Evolutionary conservation across 2,113 vertebrate species (phyloP), one percentile per base, ranked within the genome.

Genomic region (Lophotis ruficrista): DNA sequence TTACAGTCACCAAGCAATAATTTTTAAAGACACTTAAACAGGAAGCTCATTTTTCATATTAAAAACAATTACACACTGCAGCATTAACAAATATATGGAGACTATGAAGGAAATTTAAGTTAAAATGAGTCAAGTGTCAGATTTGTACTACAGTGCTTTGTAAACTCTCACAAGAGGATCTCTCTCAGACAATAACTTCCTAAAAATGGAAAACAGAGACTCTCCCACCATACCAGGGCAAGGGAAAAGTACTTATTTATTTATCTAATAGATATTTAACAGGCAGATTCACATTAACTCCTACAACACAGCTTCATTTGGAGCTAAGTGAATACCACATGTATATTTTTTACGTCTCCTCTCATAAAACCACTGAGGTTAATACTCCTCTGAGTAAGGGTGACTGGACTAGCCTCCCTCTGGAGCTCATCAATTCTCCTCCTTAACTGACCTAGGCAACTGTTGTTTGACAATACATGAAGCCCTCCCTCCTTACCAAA

Each of bases 391-490:
- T 81, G 75, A 90, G 75, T 31, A 56, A 0, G 6, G 60, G 56
- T 38, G 54, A 70, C 56, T 56, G 83, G 89, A 92, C 64, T 33
- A 78, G 60, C 50, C 41, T 75, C 43, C 64, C 58, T 35, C 56
- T 75, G 85, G 75, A 95, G 85, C 83, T 83, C 85, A 71, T 91
- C 79, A 93, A 8, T 56, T 86, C 78, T 47, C 89, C 85, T 77
- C 87, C 84, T 86, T 33, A 90, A 56, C 21, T 92, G 75, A 96
- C 96, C 90, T 48, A 90, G 38, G 38, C 79, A 93, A 88, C 58
- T 77, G 84, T 7, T 91, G 54, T 77, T 88, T 47, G 93, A 93
- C 92, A 94, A 93, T 60, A 71, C 56, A 66, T 1, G 6, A 93
- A 71, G 48, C 79, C 45, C 72, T 90, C 68, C 85, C 76, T 84